Conservation (phyloP, 2,797 vertebrate genomes). For the Telmatherina bonti region DNA sequence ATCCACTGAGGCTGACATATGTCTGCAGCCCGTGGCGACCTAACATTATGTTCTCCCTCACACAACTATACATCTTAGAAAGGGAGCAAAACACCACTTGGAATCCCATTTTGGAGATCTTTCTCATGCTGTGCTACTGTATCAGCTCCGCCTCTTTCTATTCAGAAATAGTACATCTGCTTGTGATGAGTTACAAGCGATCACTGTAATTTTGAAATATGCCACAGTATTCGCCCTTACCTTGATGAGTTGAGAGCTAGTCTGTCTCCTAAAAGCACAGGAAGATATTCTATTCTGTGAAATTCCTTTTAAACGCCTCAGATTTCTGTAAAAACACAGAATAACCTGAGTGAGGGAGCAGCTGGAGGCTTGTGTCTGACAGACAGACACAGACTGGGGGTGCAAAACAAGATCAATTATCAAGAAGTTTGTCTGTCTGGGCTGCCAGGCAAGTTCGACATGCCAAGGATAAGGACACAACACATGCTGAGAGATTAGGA, state of each 20-base stretch:
- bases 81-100: constrained; percentile 38
- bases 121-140: background rate
- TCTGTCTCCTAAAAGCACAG: constrained; percentile 19
- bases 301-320: constrained; percentile 38
- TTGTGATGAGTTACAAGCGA: constrained; percentile 25
- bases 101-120: constrained; percentile 24
- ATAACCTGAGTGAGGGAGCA: constrained; percentile 44
- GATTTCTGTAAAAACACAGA: constrained; percentile 41
- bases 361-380: constrained; percentile 48
- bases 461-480: constrained; percentile 55
- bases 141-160: constrained; percentile 24
- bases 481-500: constrained; percentile 65
- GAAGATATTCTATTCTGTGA: constrained; percentile 27
- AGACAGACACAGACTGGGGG: constrained; percentile 55
- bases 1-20: constrained; percentile 71
- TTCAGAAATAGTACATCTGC: too few species aligned
- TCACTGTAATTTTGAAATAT: constrained; percentile 24
- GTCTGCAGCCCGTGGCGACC: constrained; percentile 63
- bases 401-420: constrained; percentile 66
- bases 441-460: constrained; percentile 65
- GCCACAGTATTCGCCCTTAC: constrained; percentile 16
- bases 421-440: constrained; percentile 63
- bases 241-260: constrained; percentile 12
- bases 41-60: constrained; percentile 65
- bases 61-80: constrained; percentile 59